phyloP scores from a whole-genome alignment of 2,888 invertebrate species.

The Amphipyra berbera region DNA sequence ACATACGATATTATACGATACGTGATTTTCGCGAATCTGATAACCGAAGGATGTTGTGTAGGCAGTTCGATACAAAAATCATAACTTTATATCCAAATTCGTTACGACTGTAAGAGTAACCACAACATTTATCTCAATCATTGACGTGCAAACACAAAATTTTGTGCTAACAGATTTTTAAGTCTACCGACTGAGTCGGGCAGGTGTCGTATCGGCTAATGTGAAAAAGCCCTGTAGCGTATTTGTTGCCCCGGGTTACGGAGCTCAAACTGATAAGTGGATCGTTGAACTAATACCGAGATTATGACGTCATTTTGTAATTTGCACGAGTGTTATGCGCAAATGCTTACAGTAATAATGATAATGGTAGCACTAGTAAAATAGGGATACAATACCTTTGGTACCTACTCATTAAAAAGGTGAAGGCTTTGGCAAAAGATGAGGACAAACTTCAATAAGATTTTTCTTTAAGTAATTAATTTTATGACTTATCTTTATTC shows the following conservation, averaged over 20 bases:
- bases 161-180: too few species aligned
- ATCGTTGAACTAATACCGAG: conserved; percentile 63
- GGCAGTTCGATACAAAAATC: not conserved
- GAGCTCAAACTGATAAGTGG: conserved; percentile 68
- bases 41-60: not conserved
- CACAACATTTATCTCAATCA: too few species aligned
- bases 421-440: not conserved
- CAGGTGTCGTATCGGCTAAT: conserved; percentile 40
- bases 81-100: too few species aligned
- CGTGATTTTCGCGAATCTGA: not conserved
- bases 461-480: too few species aligned
- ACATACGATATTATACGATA: not conserved
- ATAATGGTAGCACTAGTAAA: conserved; percentile 17
- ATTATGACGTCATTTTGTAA: conserved; percentile 62
- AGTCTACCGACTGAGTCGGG: conserved; percentile 3
- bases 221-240: conserved; percentile 43
- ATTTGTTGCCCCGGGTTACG: conserved; percentile 63
- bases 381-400: conserved; percentile 5
- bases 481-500: too few species aligned
- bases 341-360: conserved; percentile 36
- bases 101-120: too few species aligned
- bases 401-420: not conserved
- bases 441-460: not conserved
- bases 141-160: too few species aligned
- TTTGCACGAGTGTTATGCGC: conserved; percentile 54